Evolutionary conservation across 2,888 invertebrate genomes (phyloP).

Genomic region (Drosophila vallismaia): DNA sequence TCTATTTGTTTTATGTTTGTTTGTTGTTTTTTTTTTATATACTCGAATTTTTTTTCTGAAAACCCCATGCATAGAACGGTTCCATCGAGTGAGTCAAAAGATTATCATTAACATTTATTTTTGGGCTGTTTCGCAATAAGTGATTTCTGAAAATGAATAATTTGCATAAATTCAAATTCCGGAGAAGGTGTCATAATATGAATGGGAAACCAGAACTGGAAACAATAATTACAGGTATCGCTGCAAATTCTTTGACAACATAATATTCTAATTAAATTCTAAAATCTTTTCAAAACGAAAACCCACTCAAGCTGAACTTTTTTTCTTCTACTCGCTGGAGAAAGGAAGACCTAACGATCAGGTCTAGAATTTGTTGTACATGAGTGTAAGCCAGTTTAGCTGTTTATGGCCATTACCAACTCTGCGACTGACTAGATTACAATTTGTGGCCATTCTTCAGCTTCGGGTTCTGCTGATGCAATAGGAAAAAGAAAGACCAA

Average conservation of each 20-base stretch:
- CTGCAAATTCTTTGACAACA: background rate
- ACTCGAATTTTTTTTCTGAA: conserved; percentile 1
- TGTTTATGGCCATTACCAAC: conserved; percentile 57
- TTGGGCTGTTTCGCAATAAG: conserved; percentile 28
- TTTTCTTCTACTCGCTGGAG: conserved; percentile 23
- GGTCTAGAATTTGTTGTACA: conserved; percentile 18
- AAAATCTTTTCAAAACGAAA: background rate
- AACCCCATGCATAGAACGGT: conserved; percentile 33
- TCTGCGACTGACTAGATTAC: conserved; percentile 39
- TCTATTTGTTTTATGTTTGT: conserved; percentile 6
- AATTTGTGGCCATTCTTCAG: conserved; percentile 32
- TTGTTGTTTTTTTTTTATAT: conserved; percentile 1
- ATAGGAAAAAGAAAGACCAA: conserved; percentile 48
- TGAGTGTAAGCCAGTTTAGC: conserved; percentile 28
- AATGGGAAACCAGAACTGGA: conserved; percentile 26
- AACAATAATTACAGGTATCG: conserved; percentile 28
- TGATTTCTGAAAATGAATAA: conserved; percentile 13
- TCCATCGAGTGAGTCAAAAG: conserved; percentile 27
- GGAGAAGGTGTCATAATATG: conserved; percentile 18
- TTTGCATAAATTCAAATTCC: conserved; percentile 26
- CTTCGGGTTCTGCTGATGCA: conserved; percentile 65
- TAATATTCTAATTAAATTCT: background rate
- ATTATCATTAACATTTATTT: conserved; percentile 31
- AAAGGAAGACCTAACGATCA: conserved; percentile 28
- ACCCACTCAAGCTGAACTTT: conserved; percentile 13